phyloP scores from a whole-genome alignment of 2,797 vertebrate genomes.

The Aotus griseimembra region DNA sequence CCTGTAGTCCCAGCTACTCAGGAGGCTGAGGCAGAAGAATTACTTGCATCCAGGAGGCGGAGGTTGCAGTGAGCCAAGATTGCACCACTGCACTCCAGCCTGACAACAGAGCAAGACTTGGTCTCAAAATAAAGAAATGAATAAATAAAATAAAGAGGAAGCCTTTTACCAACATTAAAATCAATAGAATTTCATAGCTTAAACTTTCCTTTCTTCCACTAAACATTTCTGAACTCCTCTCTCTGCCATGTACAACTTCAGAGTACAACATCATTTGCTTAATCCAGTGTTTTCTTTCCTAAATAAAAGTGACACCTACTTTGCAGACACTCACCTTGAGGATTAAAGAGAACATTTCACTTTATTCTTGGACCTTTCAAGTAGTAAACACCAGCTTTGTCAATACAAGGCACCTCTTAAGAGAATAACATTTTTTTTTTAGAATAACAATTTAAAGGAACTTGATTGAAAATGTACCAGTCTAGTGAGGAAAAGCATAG shows the following conservation, averaged over 20 bases:
- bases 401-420: not conserved
- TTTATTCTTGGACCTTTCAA: constrained; percentile 37
- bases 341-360: not conserved
- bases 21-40: too few relatives aligned
- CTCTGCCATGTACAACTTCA: not conserved
- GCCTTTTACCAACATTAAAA: not conserved
- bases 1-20: too few relatives aligned
- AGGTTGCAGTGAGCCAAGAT: too few relatives aligned
- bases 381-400: not conserved
- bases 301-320: not conserved
- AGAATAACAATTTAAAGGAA: constrained; percentile 9
- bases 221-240: not conserved
- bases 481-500: not conserved
- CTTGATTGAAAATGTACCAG: not conserved
- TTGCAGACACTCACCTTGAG: not conserved
- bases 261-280: not conserved
- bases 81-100: too few relatives aligned
- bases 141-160: not conserved
- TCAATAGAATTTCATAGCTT: not conserved
- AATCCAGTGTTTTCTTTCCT: not conserved
- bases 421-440: not conserved
- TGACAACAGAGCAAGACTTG: too few relatives aligned
- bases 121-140: too few relatives aligned
- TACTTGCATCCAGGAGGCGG: too few relatives aligned
- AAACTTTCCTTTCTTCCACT: not conserved